Percentiles rank a stretch among this genome's conserved stretches.
Conservation (phyloP, 2,113 vertebrate species). For the Melanerpes aurifrons region DNA sequence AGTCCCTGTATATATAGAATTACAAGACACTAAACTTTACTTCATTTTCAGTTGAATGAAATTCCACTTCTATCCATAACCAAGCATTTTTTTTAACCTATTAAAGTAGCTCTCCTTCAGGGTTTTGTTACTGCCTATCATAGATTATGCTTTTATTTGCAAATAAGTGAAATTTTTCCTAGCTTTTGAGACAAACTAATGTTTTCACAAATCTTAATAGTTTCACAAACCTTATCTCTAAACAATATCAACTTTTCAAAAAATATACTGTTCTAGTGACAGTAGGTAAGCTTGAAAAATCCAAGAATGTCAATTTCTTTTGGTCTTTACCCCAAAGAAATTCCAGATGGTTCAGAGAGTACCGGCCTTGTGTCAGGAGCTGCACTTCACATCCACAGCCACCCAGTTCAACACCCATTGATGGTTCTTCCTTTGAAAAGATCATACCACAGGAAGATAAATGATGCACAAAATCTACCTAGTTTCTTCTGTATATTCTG, state of each 20-base stretch:
- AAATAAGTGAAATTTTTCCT: not conserved
- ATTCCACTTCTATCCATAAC: not conserved
- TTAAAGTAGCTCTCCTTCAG: not conserved
- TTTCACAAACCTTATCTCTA: not conserved
- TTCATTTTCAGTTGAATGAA: not conserved
- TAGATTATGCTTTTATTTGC: not conserved
- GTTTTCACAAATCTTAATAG: too few relatives aligned
- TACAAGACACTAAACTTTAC: not conserved
- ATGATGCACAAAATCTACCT: not conserved
- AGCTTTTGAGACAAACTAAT: not conserved
- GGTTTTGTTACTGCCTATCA: not conserved
- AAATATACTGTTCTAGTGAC: not conserved
- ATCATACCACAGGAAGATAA: not conserved
- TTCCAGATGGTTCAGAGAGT: not conserved
- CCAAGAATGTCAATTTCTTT: not conserved
- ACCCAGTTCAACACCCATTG: fast-evolving
- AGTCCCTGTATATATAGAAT: not conserved
- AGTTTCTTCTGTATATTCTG: not conserved
- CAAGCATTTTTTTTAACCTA: not conserved
- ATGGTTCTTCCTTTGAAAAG: not conserved
- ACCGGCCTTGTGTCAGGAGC: not conserved
- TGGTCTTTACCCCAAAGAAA: not conserved
- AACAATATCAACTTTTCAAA: not conserved
- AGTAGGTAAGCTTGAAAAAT: not conserved
- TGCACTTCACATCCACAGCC: fast-evolving